Percentiles rank a stretch among this genome's conserved stretches.
Conservation (phyloP, 2,797 vertebrate genomes). For the Ceryle rudis region DNA sequence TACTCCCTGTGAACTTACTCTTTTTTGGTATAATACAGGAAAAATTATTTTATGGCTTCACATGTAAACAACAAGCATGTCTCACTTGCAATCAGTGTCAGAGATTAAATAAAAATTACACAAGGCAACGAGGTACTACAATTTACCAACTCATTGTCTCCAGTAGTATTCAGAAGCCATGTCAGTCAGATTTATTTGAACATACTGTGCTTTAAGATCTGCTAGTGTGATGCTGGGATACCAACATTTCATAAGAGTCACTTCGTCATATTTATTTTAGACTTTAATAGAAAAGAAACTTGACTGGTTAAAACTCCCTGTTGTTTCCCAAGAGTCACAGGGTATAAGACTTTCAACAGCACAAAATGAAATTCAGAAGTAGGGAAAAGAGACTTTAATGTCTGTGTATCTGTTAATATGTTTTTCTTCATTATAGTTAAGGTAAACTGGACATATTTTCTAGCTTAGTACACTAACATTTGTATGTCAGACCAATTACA, state of each 20-base stretch:
- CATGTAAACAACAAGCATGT: neutral
- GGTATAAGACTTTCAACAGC: neutral
- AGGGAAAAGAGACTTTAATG: neutral
- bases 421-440: neutral
- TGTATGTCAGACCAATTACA: neutral
- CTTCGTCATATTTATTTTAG: neutral
- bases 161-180: neutral
- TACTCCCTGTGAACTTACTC: neutral
- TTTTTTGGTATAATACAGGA: neutral
- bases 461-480: neutral
- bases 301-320: neutral
- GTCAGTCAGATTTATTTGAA: neutral
- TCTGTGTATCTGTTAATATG: neutral
- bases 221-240: neutral
- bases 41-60: neutral
- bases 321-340: neutral
- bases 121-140: neutral
- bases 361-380: neutral
- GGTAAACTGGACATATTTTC: neutral
- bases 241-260: neutral
- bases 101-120: neutral
- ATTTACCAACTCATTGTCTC: neutral
- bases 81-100: neutral
- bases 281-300: neutral
- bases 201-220: neutral